Conservation (phyloP, 2,888 invertebrate genomes). For the Microctonus aethiopoides region DNA sequence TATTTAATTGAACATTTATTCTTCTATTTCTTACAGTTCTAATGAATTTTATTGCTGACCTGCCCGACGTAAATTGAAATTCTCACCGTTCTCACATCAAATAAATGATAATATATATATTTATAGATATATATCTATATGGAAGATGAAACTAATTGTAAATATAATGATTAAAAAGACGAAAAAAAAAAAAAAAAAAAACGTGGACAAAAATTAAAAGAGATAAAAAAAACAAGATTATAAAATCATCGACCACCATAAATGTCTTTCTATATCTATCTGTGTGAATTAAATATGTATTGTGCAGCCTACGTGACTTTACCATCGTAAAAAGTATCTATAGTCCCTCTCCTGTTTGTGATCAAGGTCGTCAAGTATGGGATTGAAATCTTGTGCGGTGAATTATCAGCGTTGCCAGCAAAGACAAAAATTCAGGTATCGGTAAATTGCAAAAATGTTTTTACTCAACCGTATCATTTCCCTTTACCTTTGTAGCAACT, state of each 20-base stretch:
- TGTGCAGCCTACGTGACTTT: conserved; percentile 10
- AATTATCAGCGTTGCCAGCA: not conserved
- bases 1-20: too few relatives aligned
- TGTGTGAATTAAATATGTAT: not conserved
- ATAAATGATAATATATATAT: not conserved
- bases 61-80: too few relatives aligned
- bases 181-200: not conserved
- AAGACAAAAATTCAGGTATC: not conserved
- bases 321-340: not conserved
- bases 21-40: too few relatives aligned
- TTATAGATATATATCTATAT: not conserved
- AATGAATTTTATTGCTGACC: too few relatives aligned
- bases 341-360: not conserved
- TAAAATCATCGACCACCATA: not conserved
- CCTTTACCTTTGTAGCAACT: not conserved
- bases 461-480: not conserved
- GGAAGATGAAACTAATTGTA: not conserved
- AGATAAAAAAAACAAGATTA: not conserved
- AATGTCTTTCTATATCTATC: not conserved
- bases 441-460: not conserved
- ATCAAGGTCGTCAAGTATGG: conserved; percentile 6
- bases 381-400: not conserved
- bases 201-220: not conserved
- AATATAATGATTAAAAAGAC: not conserved
- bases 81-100: too few relatives aligned